Conservation (phyloP, 2,113 vertebrate species). For the Hystrix brachyura region DNA sequence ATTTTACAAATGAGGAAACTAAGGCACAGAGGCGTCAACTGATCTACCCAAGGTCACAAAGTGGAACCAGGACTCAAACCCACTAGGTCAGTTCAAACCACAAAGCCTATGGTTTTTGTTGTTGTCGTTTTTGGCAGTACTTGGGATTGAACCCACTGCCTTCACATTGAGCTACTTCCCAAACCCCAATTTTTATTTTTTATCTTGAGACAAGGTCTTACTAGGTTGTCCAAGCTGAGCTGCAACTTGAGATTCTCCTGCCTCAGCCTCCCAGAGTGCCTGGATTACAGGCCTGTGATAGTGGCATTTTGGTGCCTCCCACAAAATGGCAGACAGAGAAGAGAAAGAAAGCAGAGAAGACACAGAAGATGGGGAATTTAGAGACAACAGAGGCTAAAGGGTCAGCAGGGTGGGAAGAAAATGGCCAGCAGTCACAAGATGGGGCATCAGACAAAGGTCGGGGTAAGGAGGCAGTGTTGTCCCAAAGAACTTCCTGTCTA, state of each 20-base stretch:
- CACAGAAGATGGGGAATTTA: background rate
- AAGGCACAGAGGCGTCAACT: background rate
- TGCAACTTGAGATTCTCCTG: background rate
- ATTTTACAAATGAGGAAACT: background rate
- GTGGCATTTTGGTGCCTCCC: background rate
- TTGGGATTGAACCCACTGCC: background rate
- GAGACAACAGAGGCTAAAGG: background rate
- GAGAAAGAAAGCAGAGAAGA: background rate
- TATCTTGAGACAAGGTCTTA: background rate
- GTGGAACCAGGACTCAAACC: background rate
- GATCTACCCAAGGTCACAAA: background rate
- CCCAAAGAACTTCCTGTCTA: background rate
- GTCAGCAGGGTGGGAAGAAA: background rate
- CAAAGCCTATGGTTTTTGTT: background rate
- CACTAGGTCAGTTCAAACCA: background rate
- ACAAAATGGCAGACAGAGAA: slow-evolving; percentile 7
- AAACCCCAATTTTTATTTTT: background rate
- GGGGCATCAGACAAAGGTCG: background rate
- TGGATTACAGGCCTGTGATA: background rate
- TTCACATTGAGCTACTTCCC: background rate
- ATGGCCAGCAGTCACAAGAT: background rate
- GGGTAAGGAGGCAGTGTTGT: background rate
- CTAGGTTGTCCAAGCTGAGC: background rate
- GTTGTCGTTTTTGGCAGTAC: background rate
- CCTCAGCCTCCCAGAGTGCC: background rate